Conservation (phyloP, 2,888 invertebrate genomes). For the Dynastes tityus region DNA sequence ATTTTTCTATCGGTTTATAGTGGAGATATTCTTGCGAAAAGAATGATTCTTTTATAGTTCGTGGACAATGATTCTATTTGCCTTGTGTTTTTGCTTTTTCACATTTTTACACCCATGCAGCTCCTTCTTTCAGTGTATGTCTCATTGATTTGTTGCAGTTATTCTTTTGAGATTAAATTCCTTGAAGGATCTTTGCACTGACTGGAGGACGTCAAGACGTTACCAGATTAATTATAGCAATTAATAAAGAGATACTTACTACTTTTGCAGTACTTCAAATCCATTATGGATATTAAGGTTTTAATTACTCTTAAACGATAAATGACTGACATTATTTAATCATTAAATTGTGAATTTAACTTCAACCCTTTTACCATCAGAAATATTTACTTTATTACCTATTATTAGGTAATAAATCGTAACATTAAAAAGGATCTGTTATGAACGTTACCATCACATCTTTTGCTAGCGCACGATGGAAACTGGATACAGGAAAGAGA, state of each 20-base stretch:
- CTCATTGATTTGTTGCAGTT: too few relatives aligned
- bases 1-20: too few relatives aligned
- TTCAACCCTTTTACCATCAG: not conserved
- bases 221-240: conserved; percentile 22
- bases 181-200: not conserved
- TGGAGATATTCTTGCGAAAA: too few relatives aligned
- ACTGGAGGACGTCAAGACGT: not conserved
- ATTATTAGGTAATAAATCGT: too few relatives aligned
- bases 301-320: conserved; percentile 24
- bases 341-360: conserved; percentile 36
- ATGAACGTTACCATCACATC: not conserved
- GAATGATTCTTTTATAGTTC: too few relatives aligned
- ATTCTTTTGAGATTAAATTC: too few relatives aligned
- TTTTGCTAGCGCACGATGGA: not conserved
- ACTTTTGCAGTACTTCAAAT: conserved; percentile 21
- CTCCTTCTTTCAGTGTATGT: too few relatives aligned
- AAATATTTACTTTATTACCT: conserved; percentile 1
- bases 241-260: conserved; percentile 23
- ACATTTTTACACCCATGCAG: too few relatives aligned
- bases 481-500: not conserved
- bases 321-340: conserved; percentile 19
- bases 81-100: too few relatives aligned
- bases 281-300: conserved; percentile 36
- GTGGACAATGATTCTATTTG: too few relatives aligned
- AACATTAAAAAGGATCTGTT: conserved; percentile 1